Evolutionary conservation across 2,797 vertebrate genomes (phyloP).

Genomic region (Gymnocypris eckloni): DNA sequence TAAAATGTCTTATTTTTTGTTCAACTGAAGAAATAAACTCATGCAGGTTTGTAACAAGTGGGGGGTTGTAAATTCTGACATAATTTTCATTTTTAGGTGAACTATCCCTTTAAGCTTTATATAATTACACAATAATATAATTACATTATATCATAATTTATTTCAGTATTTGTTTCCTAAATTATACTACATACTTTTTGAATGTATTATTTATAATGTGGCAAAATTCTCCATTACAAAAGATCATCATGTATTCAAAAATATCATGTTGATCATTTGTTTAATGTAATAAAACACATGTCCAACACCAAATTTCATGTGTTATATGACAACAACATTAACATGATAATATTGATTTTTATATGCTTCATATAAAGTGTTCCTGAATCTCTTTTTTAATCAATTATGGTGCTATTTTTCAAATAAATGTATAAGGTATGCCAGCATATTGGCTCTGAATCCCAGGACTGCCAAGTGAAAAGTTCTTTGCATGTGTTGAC

Average conservation of each 20-base stretch:
- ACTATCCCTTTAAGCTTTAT: neutral
- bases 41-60: neutral
- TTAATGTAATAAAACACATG: neutral
- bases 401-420: slow-evolving; percentile 8
- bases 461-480: slow-evolving; percentile 34
- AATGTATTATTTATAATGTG: neutral
- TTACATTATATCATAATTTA: neutral
- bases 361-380: neutral
- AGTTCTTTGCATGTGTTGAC: slow-evolving; percentile 30
- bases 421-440: slow-evolving; percentile 1
- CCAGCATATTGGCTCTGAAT: slow-evolving; percentile 23
- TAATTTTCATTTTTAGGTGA: neutral
- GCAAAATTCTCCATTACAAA: neutral
- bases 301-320: too few relatives aligned
- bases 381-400: neutral
- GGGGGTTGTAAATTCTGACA: neutral
- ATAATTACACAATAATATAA: neutral
- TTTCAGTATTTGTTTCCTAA: neutral
- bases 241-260: neutral
- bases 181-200: neutral
- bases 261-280: neutral
- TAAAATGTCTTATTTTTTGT: neutral
- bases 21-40: neutral
- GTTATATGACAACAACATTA: neutral
- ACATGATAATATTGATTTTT: neutral